Evolutionary conservation across 2,888 invertebrate genomes (phyloP).

Genomic region (Ochropleura plecta): DNA sequence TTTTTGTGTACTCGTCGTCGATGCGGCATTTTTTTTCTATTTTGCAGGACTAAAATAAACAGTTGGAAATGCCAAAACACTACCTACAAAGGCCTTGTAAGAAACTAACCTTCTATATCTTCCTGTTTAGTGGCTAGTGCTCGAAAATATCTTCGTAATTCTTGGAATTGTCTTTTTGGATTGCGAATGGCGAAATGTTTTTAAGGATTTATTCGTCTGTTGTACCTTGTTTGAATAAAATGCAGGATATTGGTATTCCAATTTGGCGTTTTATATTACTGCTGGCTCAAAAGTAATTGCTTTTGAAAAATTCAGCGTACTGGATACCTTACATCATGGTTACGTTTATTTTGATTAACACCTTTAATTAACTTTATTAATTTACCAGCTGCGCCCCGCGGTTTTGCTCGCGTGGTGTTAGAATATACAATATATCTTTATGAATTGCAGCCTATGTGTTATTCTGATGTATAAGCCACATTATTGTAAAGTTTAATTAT

Average conservation of each 20-base stretch:
- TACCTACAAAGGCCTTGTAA: neutral
- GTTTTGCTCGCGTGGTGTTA: no score
- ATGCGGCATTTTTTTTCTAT: no score
- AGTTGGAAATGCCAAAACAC: no score
- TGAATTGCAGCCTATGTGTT: no score
- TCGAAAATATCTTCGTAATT: slow-evolving; percentile 51
- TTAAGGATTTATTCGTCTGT: slow-evolving; percentile 16
- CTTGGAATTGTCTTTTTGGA: slow-evolving; percentile 32
- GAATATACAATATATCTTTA: no score
- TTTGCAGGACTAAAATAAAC: no score
- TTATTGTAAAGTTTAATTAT: no score
- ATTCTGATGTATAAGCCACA: no score
- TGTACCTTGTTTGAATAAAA: neutral
- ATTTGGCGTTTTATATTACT: neutral
- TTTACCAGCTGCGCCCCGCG: no score
- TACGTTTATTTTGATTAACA: neutral
- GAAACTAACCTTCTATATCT: neutral
- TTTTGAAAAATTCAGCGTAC: neutral
- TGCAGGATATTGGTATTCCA: neutral
- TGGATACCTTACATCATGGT: neutral
- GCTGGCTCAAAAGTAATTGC: neutral
- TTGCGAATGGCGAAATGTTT: slow-evolving; percentile 24
- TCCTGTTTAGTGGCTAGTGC: neutral
- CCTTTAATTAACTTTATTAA: neutral
- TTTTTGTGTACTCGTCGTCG: neutral